A percentile compares a stretch with the other conserved stretches of the same genome.
Conservation (phyloP, 2,113 vertebrate genomes). For the Eublepharis macularius region DNA sequence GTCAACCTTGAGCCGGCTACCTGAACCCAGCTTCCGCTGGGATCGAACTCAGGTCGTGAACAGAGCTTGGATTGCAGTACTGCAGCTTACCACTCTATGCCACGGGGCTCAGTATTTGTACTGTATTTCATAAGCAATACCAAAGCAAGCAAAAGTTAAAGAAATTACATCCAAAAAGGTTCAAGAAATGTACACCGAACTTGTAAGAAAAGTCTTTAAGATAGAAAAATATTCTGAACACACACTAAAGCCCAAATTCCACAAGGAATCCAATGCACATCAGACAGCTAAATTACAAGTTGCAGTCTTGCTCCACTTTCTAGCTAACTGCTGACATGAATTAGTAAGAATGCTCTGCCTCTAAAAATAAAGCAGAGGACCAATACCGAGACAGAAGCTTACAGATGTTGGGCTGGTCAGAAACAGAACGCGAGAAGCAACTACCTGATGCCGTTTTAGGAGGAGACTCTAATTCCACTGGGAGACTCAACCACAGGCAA, state of each 20-base stretch:
- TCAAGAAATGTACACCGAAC: background rate
- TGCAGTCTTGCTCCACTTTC: background rate
- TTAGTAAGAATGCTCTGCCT: background rate
- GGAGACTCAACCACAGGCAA: background rate
- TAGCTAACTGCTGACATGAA: background rate
- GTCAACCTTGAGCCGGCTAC: too few species aligned
- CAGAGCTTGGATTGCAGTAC: too few species aligned
- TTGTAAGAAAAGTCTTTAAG: background rate
- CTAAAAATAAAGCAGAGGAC: background rate
- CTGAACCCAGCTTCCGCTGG: too few species aligned
- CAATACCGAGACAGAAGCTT: background rate
- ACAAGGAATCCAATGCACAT: background rate
- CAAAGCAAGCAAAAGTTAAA: background rate
- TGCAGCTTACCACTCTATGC: too few species aligned
- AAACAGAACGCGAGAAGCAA: constrained; percentile 11
- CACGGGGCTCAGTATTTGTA: too few species aligned
- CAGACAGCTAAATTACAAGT: background rate
- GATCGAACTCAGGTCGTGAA: too few species aligned
- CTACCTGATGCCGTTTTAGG: background rate
- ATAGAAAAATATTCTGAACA: background rate
- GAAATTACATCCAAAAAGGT: background rate
- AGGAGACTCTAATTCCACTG: background rate
- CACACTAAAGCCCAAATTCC: background rate
- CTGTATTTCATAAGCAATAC: background rate
- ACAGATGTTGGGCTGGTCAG: background rate